Conservation (phyloP, 2,888 invertebrate genomes). For the Thera obeliscata region DNA sequence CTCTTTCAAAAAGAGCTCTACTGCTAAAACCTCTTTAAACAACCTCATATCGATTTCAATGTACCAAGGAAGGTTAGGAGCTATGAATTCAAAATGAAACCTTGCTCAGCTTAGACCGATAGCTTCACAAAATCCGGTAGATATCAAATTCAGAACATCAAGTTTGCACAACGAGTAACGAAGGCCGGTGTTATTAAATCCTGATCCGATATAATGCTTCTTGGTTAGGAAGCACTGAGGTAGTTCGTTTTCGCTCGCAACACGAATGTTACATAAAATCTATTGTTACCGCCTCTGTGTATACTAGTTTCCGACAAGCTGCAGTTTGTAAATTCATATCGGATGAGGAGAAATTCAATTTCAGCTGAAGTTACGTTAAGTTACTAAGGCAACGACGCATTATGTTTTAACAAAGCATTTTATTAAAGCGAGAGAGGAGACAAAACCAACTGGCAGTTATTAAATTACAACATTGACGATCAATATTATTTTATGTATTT, state of each 20-base stretch:
- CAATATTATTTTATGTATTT: too few relatives aligned
- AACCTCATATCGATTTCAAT: neutral
- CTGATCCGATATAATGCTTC: slow-evolving; percentile 61
- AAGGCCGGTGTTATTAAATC: slow-evolving; percentile 56
- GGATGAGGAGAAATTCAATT: slow-evolving; percentile 42
- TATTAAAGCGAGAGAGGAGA: neutral
- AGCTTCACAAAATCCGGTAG: slow-evolving; percentile 20
- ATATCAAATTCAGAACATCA: slow-evolving; percentile 35
- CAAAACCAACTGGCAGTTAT: neutral
- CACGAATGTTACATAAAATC: slow-evolving; percentile 65
- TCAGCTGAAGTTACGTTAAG: slow-evolving; percentile 26
- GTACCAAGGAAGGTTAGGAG: neutral
- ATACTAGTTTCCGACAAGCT: slow-evolving; percentile 45
- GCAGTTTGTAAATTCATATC: slow-evolving; percentile 48
- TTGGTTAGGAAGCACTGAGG: slow-evolving; percentile 55
- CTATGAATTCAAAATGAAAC: too few relatives aligned
- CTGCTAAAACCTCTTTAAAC: too few relatives aligned
- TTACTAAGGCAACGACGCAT: neutral
- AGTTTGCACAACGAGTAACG: slow-evolving; percentile 50
- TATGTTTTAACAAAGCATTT: neutral
- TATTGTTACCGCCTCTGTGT: slow-evolving; percentile 56
- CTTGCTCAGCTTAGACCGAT: neutral
- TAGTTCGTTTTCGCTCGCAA: slow-evolving; percentile 65
- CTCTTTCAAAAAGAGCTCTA: too few relatives aligned
- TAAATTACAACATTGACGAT: too few relatives aligned